A percentile compares a stretch with the other conserved stretches of the same genome.
These are phyloP conservation scores for Zaprionus camerounensis DNA, from an alignment of 1,140 invertebrate genomes.

Conservation along the genomic window DNA sequence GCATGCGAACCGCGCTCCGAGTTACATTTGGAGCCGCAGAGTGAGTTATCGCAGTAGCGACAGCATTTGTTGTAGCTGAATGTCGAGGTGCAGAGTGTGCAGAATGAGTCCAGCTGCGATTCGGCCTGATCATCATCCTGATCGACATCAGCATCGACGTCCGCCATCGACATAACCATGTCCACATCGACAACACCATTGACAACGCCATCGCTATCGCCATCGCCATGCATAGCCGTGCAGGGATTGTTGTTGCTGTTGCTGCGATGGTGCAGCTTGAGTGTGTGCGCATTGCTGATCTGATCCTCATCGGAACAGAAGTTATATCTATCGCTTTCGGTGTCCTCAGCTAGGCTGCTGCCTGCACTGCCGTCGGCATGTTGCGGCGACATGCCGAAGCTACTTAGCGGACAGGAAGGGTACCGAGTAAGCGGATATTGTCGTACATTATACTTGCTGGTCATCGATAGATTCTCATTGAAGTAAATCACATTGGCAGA, in stretches of 20 bases:
- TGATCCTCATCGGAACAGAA: slow-evolving; percentile 78
- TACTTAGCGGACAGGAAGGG: slow-evolving; percentile 72
- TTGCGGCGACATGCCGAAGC: slow-evolving; percentile 41
- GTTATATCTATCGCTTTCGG: slow-evolving; percentile 64
- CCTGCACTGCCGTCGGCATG: slow-evolving; percentile 47
- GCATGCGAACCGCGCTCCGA: slow-evolving; percentile 70
- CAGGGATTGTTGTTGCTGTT: not conserved
- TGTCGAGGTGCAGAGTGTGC: slow-evolving; percentile 80
- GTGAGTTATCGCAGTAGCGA: slow-evolving; percentile 76
- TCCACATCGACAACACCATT: slow-evolving; percentile 13
- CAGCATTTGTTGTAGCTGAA: slow-evolving; percentile 83
- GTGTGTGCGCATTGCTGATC: slow-evolving; percentile 58
- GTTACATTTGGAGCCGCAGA: slow-evolving; percentile 79
- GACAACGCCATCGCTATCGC: not conserved
- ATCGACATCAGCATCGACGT: slow-evolving; percentile 36
- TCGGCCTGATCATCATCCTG: slow-evolving; percentile 48
- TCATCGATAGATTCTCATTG: slow-evolving; percentile 83
- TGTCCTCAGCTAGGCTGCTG: slow-evolving; percentile 65
- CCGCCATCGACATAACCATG: slow-evolving; percentile 19
- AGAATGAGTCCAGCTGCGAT: slow-evolving; percentile 78
- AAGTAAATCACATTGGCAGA: slow-evolving; percentile 74
- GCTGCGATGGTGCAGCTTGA: slow-evolving; percentile 43
- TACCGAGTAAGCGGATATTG: slow-evolving; percentile 68
- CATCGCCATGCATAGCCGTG: slow-evolving; percentile 11
- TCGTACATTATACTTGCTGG: slow-evolving; percentile 71